Evolutionary conservation across 2,113 vertebrate species (phyloP).

Genomic region (Callipepla squamata): DNA sequence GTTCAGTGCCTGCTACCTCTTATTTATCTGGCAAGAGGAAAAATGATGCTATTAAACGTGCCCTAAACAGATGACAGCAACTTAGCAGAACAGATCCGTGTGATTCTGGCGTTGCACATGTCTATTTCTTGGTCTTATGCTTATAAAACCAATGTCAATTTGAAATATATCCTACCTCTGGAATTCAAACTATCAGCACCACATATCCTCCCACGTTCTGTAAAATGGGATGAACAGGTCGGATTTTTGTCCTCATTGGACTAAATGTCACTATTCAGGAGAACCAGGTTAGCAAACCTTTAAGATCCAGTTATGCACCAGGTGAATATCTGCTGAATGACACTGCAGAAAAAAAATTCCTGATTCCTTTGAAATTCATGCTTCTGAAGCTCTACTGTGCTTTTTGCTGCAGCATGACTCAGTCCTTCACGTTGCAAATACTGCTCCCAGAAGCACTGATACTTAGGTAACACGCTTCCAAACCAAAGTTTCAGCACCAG

Average conservation of each 20-base stretch:
- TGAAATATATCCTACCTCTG: neutral
- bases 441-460: neutral
- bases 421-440: neutral
- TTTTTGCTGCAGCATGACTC: neutral
- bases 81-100: neutral
- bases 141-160: neutral
- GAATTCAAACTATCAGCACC: neutral
- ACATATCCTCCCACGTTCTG: neutral
- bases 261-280: neutral
- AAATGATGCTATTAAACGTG: neutral
- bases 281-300: accelerated
- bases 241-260: neutral
- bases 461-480: neutral
- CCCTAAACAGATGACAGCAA: neutral
- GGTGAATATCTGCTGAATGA: neutral
- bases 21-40: neutral
- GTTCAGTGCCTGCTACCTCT: neutral
- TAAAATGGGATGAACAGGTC: neutral
- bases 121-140: neutral
- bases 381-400: neutral
- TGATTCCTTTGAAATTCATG: neutral
- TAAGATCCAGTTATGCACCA: neutral
- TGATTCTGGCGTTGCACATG: neutral
- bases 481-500: accelerated
- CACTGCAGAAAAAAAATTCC: neutral